Percentiles rank a stretch among this genome's conserved stretches.
Conservation (phyloP, 2,888 invertebrate species). For the Drepana falcataria region DNA sequence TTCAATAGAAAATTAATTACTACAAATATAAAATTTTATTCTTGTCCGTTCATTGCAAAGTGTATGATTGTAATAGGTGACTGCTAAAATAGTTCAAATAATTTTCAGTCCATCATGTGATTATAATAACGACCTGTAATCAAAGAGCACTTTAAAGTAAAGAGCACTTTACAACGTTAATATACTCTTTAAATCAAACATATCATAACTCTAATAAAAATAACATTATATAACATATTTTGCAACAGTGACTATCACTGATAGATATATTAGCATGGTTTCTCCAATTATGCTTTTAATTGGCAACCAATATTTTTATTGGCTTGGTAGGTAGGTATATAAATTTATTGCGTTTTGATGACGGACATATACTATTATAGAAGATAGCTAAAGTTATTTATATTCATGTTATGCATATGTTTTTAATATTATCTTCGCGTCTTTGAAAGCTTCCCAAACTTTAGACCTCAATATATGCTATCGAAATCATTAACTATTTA, state of each 20-base stretch:
- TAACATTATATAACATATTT: slow-evolving; percentile 3
- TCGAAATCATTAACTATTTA: no score
- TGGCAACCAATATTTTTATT: slow-evolving; percentile 11
- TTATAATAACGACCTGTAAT: no score
- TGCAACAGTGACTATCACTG: slow-evolving; percentile 5
- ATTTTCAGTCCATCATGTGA: no score
- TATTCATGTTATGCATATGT: background rate
- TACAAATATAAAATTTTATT: no score
- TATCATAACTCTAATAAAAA: background rate
- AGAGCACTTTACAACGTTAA: background rate
- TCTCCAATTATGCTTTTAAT: slow-evolving; percentile 13
- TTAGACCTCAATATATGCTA: no score
- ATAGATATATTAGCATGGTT: slow-evolving; percentile 10
- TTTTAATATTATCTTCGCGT: no score
- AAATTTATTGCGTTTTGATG: background rate
- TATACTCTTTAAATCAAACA: background rate
- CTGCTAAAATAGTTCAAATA: no score
- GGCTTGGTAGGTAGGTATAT: background rate
- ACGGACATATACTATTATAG: background rate
- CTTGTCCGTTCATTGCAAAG: no score
- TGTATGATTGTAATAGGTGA: no score
- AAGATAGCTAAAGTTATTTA: background rate
- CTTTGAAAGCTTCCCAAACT: no score
- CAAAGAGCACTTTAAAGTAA: no score
- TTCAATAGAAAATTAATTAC: no score